Conservation (phyloP, 2,797 vertebrate species). For the Malurus leucopterus region DNA sequence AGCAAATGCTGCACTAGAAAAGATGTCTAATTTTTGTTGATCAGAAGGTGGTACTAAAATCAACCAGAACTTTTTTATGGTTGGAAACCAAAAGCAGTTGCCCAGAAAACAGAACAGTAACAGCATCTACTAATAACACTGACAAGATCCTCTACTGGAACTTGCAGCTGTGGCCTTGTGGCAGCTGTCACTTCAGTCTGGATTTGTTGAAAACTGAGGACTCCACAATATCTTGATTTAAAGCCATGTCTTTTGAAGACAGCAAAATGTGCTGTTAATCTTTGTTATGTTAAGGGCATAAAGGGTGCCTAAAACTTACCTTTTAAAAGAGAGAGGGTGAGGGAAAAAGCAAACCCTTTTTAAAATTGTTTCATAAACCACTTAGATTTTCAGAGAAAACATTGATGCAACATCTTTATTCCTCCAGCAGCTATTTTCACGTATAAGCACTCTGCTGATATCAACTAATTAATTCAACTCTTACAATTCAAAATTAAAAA, state of each 20-base stretch:
- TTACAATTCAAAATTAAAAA: not conserved
- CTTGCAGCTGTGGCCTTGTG: not conserved
- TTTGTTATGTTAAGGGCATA: not conserved
- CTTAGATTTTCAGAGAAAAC: not conserved
- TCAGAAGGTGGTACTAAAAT: slow-evolving; percentile 68
- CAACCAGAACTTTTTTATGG: slow-evolving; percentile 7
- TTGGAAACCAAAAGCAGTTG: not conserved
- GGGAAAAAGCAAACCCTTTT: not conserved
- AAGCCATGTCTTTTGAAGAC: not conserved
- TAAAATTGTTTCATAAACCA: not conserved
- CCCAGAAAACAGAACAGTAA: not conserved
- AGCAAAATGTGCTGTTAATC: not conserved
- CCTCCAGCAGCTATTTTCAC: not conserved
- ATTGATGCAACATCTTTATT: not conserved
- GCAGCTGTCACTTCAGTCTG: not conserved
- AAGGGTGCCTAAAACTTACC: not conserved
- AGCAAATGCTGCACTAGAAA: not conserved
- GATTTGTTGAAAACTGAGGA: not conserved
- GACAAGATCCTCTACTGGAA: not conserved
- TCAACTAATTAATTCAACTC: not conserved
- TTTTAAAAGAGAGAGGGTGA: not conserved
- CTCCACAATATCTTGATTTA: not conserved
- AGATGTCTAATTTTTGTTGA: slow-evolving; percentile 10
- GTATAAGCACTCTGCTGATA: not conserved
- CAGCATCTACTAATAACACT: not conserved